phyloP scores from a whole-genome alignment of 1,140 invertebrate genomes.

The Luehdorfia chinensis region DNA sequence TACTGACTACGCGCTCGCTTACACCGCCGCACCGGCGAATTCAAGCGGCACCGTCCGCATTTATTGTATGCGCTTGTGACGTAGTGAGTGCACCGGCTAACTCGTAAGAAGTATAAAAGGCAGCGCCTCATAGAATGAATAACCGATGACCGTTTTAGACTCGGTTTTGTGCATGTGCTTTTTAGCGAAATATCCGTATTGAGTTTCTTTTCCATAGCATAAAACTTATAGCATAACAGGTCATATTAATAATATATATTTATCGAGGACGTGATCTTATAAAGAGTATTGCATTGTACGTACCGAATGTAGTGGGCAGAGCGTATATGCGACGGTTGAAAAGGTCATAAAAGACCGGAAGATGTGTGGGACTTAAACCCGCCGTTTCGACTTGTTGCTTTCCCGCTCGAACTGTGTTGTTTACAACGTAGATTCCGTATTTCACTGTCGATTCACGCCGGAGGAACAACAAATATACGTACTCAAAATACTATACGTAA shows the following conservation, averaged over 20 bases:
- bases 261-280: neutral
- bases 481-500: neutral
- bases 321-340: too few species aligned
- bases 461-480: slow-evolving; percentile 23
- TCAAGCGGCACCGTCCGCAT: neutral
- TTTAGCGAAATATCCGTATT: neutral
- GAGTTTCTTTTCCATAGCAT: neutral
- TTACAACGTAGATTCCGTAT: slow-evolving; percentile 40
- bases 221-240: neutral
- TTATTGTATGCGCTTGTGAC: neutral
- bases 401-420: slow-evolving; percentile 28
- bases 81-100: neutral
- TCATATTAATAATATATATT: too few species aligned
- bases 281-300: neutral
- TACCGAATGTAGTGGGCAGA: neutral
- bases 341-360: slow-evolving; percentile 42
- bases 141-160: too few species aligned
- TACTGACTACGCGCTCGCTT: slow-evolving; percentile 16
- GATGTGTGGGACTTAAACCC: slow-evolving; percentile 31
- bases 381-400: slow-evolving; percentile 54
- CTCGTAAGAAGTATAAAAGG: too few species aligned
- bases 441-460: slow-evolving; percentile 30
- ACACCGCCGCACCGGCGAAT: slow-evolving; percentile 1
- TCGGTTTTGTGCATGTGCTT: neutral
- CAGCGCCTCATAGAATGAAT: too few species aligned